These are phyloP conservation scores for Drosophila rhopaloa DNA, from an alignment of 1,140 invertebrate species.

Conservation along the genomic window DNA sequence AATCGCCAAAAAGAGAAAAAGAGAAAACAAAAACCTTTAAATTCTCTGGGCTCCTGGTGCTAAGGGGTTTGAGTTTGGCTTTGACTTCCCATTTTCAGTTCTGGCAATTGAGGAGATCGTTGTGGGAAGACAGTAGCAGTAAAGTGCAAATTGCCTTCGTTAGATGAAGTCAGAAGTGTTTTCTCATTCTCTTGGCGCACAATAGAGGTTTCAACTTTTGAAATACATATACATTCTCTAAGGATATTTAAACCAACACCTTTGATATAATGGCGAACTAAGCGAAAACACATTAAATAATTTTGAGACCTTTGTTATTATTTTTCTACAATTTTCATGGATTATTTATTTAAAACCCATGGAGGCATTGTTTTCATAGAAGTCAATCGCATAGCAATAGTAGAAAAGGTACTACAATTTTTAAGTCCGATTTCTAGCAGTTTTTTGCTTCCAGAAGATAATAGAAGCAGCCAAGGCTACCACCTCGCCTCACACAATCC, in stretches of 20 bases:
- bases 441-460: constrained; percentile 31
- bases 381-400: too few species aligned
- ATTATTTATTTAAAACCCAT: too few species aligned
- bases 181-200: constrained; percentile 20
- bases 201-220: constrained; percentile 23
- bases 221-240: constrained; percentile 7
- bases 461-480: constrained; percentile 12
- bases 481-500: constrained; percentile 3
- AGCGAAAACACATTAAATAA: too few species aligned
- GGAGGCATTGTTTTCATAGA: too few species aligned
- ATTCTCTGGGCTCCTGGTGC: constrained; percentile 4
- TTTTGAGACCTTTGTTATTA: too few species aligned
- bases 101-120: constrained; percentile 24
- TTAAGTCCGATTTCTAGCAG: not conserved
- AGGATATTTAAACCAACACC: not conserved
- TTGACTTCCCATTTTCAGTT: constrained; percentile 26
- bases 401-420: too few species aligned
- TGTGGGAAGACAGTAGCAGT: constrained; percentile 25
- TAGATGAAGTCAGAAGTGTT: constrained; percentile 28
- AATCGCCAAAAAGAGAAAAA: constrained; percentile 13
- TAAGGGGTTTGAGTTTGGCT: constrained; percentile 8
- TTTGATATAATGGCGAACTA: not conserved
- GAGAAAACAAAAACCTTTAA: constrained; percentile 34
- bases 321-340: too few species aligned
- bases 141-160: constrained; percentile 55